These are phyloP conservation scores for Dreissena polymorpha DNA, from an alignment of 1,140 invertebrate genomes.

Conservation along the genomic window DNA sequence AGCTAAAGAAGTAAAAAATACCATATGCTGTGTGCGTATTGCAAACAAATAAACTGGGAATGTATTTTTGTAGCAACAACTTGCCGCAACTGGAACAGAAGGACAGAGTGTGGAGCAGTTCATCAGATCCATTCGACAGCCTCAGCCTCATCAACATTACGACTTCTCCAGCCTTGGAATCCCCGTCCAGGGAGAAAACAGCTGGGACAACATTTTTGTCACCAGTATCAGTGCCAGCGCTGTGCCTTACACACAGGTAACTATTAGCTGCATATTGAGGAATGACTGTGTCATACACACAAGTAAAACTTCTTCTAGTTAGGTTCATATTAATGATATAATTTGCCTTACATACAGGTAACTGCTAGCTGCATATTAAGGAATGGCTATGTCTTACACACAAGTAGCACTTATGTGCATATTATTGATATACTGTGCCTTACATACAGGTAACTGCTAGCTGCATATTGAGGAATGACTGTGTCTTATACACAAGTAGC, in stretches of 20 bases:
- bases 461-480: too few relatives aligned
- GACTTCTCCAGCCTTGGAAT: constrained; percentile 78
- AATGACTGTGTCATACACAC: constrained; percentile 71
- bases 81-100: neutral
- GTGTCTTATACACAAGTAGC: too few relatives aligned
- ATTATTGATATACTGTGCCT: constrained; percentile 70
- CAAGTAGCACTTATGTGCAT: constrained; percentile 61
- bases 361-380: neutral
- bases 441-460: constrained; percentile 71
- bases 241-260: constrained; percentile 75
- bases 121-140: constrained; percentile 63
- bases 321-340: too few relatives aligned
- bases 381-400: constrained; percentile 61
- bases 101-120: constrained; percentile 71
- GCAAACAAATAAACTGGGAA: too few relatives aligned
- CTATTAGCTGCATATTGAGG: constrained; percentile 49
- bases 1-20: too few relatives aligned
- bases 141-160: constrained; percentile 65
- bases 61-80: neutral
- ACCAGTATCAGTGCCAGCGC: constrained; percentile 70
- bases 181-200: constrained; percentile 37
- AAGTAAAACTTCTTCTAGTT: constrained; percentile 70
- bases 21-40: too few relatives aligned
- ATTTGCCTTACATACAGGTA: constrained; percentile 76
- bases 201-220: constrained; percentile 64